phyloP scores from a whole-genome alignment of 2,888 invertebrate species.

The Microchrysa polita region DNA sequence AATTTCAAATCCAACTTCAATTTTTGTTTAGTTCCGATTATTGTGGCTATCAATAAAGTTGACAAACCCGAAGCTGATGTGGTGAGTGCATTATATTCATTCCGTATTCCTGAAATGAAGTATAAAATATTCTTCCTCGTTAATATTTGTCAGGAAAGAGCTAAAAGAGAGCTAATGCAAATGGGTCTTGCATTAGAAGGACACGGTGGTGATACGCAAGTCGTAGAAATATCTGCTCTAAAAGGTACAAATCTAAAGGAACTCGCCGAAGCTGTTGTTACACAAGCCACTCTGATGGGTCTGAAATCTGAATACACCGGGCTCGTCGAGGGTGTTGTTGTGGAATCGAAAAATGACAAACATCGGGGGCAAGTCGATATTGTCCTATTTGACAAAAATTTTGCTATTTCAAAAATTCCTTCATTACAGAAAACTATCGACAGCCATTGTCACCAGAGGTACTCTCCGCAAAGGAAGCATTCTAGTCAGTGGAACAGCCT shows the following conservation, averaged over 20 bases:
- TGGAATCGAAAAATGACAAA: slow-evolving; percentile 82
- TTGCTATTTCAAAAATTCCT: no score
- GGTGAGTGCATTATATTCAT: slow-evolving; percentile 74
- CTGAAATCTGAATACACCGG: slow-evolving; percentile 85
- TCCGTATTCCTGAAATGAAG: no score
- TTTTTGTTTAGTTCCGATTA: slow-evolving; percentile 78
- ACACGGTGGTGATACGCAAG: slow-evolving; percentile 91
- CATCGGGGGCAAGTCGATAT: slow-evolving; percentile 69
- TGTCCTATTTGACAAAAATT: no score
- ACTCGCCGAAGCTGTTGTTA: slow-evolving; percentile 83
- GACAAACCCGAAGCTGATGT: slow-evolving; percentile 92
- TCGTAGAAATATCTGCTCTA: slow-evolving; percentile 90
- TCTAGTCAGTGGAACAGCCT: slow-evolving; percentile 84
- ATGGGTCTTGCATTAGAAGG: slow-evolving; percentile 87
- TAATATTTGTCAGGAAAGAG: slow-evolving; percentile 70
- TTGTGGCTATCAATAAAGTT: slow-evolving; percentile 98
- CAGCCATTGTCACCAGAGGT: slow-evolving; percentile 85
- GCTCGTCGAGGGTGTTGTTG: slow-evolving; percentile 85
- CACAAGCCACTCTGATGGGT: slow-evolving; percentile 89
- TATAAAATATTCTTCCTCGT: no score
- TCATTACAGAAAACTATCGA: slow-evolving; percentile 76
- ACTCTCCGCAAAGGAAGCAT: slow-evolving; percentile 80
- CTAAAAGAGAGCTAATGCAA: slow-evolving; percentile 78
- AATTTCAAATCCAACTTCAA: background rate
- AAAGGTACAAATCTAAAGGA: slow-evolving; percentile 80